Evolutionary conservation across 92 coral and sea anemone species (phyloP), one percentile per base, ranked within the genome.

Genomic region (Isaurus tuberculatus): DNA sequence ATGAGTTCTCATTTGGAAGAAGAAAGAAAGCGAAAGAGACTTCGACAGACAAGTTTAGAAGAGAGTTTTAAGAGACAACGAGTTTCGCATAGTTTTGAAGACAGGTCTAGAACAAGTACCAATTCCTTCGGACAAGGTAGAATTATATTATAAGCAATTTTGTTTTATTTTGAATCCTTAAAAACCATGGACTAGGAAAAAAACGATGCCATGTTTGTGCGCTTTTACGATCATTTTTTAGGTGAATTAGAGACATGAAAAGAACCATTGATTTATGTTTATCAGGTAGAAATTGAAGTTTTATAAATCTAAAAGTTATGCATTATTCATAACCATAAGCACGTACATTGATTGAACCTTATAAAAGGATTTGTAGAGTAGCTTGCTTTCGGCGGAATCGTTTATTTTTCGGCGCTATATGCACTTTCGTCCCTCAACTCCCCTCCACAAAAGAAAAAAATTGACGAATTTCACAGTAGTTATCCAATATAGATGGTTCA

Each of bases 61-160:
- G 98, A 93, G 85, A 91, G 93, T 75, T 95, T 95, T 84, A 93
- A 89, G 81, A 89, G 95, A 65, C 97, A 94, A 40, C 86, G 90
- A n/a, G 49, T 42, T 33, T 22, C 53, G 32, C 82, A 77, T 14
- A 61, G 49, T 17, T 61, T 17, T 4, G 17, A 64, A 77, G 58
- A 28, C 28, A 9, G 63, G 63, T n/a, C 80, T 16, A 51, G 64
- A 30, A 16, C 79, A 32, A 53, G 29, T 17, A 75, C 68, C 46
- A 75, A 75, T 53, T 9, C 82, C 57, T 34, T 31, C 15, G 51
- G 51, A 36, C 25, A 57, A 57, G 82, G 82, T 77, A 77, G n/a
- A 48, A 75, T 31, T 15, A 10, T 11, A 13, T n/a, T 55, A 17
- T 16, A 25, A 9, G 17, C 26, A 51, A 43, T 19, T 72, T 44